Percentiles rank a stretch among this genome's conserved stretches.
Conservation (phyloP, 2,888 invertebrate genomes). For the Ormyrus pomaceus region DNA sequence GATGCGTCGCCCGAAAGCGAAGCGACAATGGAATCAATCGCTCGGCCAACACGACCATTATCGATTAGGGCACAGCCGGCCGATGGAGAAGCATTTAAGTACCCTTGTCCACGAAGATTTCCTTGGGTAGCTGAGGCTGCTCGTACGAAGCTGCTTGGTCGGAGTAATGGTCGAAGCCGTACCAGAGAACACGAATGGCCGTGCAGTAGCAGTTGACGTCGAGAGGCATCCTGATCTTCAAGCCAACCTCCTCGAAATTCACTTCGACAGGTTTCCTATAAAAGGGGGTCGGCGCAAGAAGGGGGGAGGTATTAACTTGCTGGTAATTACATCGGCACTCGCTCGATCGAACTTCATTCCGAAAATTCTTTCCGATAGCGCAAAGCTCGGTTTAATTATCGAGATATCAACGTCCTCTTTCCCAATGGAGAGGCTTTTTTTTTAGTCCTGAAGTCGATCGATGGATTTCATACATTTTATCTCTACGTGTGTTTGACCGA, state of each 20-base stretch:
- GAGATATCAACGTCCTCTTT: not conserved
- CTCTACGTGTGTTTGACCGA: too few species aligned
- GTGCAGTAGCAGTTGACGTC: conserved; percentile 78
- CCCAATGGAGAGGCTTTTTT: too few species aligned
- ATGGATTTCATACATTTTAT: too few species aligned
- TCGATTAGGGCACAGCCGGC: too few species aligned
- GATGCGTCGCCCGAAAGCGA: too few species aligned
- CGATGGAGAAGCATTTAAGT: not conserved
- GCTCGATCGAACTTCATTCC: not conserved
- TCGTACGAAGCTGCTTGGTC: conserved; percentile 73
- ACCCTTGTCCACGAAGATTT: conserved; percentile 62
- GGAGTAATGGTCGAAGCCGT: conserved; percentile 80
- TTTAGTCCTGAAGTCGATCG: too few species aligned
- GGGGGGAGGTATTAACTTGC: not conserved
- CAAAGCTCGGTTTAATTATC: too few species aligned
- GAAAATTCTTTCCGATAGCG: not conserved
- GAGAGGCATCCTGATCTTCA: conserved; percentile 78
- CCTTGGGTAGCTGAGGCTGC: conserved; percentile 71
- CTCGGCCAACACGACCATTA: too few species aligned
- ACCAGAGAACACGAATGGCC: conserved; percentile 78
- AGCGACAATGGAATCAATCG: too few species aligned
- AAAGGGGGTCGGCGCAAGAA: not conserved
- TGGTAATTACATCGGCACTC: not conserved
- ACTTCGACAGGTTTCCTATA: conserved; percentile 77
- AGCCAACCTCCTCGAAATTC: conserved; percentile 77